Evolutionary conservation across 2,113 vertebrate genomes (phyloP).

Genomic region (Lepisosteus oculatus): DNA sequence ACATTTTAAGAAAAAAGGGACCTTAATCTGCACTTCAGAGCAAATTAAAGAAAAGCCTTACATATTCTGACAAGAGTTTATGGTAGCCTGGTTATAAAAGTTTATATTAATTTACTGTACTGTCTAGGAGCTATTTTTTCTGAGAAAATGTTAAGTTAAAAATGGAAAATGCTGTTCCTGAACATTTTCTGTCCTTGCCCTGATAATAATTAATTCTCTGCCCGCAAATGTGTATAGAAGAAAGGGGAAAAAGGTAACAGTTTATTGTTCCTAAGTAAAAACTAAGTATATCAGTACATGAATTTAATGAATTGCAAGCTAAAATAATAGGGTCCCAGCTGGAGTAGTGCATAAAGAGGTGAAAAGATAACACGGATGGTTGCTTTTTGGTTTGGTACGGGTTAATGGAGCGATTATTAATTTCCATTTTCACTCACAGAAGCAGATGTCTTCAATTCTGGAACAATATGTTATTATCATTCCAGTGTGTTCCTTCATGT

Average conservation of each 20-base stretch:
- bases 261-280: too few relatives aligned
- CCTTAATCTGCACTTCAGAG: slow-evolving; percentile 16
- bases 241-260: too few relatives aligned
- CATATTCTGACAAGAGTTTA: slow-evolving; percentile 11
- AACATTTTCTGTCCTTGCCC: too few relatives aligned
- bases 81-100: not conserved
- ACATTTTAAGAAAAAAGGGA: not conserved
- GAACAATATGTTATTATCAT: not conserved
- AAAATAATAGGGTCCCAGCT: not conserved
- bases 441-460: not conserved
- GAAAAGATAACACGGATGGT: not conserved
- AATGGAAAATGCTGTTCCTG: too few relatives aligned
- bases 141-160: too few relatives aligned
- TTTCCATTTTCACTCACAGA: not conserved
- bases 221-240: too few relatives aligned
- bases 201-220: too few relatives aligned
- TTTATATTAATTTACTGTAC: too few relatives aligned
- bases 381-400: not conserved
- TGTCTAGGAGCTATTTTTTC: too few relatives aligned
- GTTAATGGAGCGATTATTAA: not conserved
- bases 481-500: not conserved
- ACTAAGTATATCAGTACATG: too few relatives aligned
- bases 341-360: not conserved
- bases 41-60: slow-evolving; percentile 11
- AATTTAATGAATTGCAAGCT: too few relatives aligned